phyloP scores from a whole-genome alignment of 2,797 vertebrate genomes.

The Muscicapa striata region DNA sequence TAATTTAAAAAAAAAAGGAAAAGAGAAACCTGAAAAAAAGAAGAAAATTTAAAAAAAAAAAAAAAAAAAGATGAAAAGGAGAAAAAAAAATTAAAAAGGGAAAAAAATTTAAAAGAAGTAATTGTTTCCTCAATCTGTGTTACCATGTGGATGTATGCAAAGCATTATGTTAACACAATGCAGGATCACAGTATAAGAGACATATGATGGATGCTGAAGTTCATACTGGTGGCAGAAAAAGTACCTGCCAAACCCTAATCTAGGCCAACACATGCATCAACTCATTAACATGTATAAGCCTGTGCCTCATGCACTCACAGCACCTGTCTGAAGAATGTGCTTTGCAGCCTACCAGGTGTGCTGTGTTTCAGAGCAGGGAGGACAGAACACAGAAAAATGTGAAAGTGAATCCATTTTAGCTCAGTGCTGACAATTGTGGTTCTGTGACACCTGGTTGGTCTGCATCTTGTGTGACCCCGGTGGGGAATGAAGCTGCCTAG shows the following conservation, averaged over 20 bases:
- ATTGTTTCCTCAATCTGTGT: background rate
- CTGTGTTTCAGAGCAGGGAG: background rate
- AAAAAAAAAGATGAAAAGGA: background rate
- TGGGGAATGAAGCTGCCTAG: background rate
- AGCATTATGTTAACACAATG: background rate
- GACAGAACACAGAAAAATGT: background rate
- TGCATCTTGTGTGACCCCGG: background rate
- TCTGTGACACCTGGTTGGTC: background rate
- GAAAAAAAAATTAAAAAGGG: too few species aligned
- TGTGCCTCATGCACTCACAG: background rate
- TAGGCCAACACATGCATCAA: background rate
- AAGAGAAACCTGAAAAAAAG: too few species aligned
- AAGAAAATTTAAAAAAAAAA: background rate
- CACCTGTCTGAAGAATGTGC: background rate
- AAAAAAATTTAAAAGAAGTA: accelerated
- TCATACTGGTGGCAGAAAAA: background rate
- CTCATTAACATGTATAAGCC: background rate
- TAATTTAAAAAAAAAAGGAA: background rate
- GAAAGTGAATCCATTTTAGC: background rate
- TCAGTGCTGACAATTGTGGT: background rate
- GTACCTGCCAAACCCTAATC: background rate
- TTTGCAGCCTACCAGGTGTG: background rate
- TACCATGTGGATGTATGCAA: background rate
- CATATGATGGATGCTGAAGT: background rate
- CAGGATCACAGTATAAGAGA: background rate